These are phyloP conservation scores for Oscheius sp. DNA, from an alignment of 2,888 invertebrate genomes.

Conservation along the genomic window DNA sequence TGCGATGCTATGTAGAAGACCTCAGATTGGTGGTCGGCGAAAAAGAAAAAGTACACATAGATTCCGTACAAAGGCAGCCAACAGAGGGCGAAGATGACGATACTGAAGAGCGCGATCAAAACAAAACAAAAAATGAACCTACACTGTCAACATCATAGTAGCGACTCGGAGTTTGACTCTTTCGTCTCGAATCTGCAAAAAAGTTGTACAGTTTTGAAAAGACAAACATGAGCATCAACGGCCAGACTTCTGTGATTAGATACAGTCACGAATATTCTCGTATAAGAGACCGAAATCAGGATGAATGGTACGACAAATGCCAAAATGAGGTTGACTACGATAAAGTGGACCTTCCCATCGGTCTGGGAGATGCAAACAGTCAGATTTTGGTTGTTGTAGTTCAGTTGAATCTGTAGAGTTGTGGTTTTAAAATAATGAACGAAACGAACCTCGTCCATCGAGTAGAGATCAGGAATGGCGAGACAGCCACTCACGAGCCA, in stretches of 20 bases:
- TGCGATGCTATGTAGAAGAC: constrained; percentile 53
- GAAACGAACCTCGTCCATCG: constrained; percentile 61
- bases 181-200: constrained; percentile 68
- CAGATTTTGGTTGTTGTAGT: constrained; percentile 30
- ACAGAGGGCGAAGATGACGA: constrained; percentile 70
- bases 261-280: constrained; percentile 69
- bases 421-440: neutral
- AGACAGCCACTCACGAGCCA: constrained; percentile 67
- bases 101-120: constrained; percentile 24
- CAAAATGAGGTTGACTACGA: constrained; percentile 65
- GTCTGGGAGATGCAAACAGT: constrained; percentile 36
- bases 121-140: too few species aligned
- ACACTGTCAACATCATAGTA: constrained; percentile 72
- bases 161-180: constrained; percentile 72
- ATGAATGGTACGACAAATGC: constrained; percentile 71
- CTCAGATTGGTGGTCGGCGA: constrained; percentile 60
- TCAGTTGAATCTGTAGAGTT: constrained; percentile 23
- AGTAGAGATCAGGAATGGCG: constrained; percentile 68
- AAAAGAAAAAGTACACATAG: constrained; percentile 69
- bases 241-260: constrained; percentile 69
- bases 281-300: constrained; percentile 68
- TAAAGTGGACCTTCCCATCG: constrained; percentile 35
- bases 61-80: constrained; percentile 71
- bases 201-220: neutral
- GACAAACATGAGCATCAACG: constrained; percentile 69